phyloP scores from a whole-genome alignment of 2,797 vertebrate genomes.

The Tarsius wallacei region DNA sequence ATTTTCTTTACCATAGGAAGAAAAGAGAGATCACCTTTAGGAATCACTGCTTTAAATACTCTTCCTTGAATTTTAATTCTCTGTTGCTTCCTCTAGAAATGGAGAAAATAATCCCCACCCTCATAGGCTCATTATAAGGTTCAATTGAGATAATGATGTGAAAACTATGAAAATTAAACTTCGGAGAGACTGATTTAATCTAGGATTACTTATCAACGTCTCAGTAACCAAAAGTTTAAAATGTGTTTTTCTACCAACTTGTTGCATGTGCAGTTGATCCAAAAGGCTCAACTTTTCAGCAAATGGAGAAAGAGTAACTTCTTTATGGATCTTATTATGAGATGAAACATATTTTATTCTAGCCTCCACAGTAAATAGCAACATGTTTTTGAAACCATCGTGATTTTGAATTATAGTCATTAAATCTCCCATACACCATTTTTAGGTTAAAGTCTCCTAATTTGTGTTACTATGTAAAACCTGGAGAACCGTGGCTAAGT shows the following conservation, averaged over 20 bases:
- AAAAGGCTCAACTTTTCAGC: not conserved
- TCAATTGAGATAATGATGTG: constrained; percentile 2
- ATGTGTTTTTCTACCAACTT: constrained; percentile 43
- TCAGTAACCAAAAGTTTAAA: not conserved
- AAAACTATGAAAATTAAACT: constrained; percentile 14
- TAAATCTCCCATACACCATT: not conserved
- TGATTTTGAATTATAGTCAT: not conserved
- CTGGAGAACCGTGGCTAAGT: not conserved
- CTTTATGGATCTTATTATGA: not conserved
- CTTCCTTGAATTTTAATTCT: constrained; percentile 28
- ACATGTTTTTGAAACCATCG: not conserved
- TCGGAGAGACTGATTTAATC: constrained; percentile 17
- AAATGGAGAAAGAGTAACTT: not conserved
- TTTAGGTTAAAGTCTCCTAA: not conserved
- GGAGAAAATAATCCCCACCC: not conserved
- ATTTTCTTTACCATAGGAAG: constrained; percentile 2
- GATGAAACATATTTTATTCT: not conserved
- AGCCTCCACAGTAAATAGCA: not conserved
- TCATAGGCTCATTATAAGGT: not conserved
- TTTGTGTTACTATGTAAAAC: not conserved
- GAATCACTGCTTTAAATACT: constrained; percentile 49
- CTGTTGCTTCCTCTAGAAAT: constrained; percentile 32
- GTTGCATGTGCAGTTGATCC: not conserved
- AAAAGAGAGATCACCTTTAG: not conserved
- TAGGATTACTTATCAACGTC: constrained; percentile 1